Percentiles rank a stretch among this genome's conserved stretches.
Conservation (phyloP, 2,113 vertebrate species). For the Lonchura striata region DNA sequence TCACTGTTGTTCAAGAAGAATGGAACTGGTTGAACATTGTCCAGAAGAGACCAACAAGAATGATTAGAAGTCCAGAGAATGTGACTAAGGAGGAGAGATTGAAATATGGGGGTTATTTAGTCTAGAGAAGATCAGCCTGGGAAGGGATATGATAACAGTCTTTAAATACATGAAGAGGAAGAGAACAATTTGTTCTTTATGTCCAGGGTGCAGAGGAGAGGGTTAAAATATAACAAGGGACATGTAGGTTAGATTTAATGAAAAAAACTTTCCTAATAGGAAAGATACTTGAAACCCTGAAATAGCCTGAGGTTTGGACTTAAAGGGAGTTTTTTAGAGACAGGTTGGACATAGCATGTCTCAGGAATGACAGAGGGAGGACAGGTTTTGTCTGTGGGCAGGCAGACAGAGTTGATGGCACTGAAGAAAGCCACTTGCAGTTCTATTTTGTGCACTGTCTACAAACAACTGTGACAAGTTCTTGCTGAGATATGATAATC, state of each 20-base stretch:
- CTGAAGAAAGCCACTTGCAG: neutral
- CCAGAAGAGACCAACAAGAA: neutral
- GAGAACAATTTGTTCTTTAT: neutral
- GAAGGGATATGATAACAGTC: neutral
- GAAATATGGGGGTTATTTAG: constrained; percentile 22
- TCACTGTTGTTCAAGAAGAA: neutral
- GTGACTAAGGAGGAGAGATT: constrained; percentile 25
- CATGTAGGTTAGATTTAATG: neutral
- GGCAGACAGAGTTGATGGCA: neutral
- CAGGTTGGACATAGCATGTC: neutral
- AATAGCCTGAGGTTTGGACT: neutral
- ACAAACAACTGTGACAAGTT: neutral
- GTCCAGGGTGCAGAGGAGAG: neutral
- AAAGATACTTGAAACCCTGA: neutral
- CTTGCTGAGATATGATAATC: neutral
- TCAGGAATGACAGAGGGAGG: neutral
- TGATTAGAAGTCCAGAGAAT: constrained; percentile 4
- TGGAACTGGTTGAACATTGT: neutral
- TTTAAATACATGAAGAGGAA: neutral
- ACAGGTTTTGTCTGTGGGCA: constrained; percentile 15
- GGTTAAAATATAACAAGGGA: neutral
- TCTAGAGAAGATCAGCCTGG: constrained; percentile 16
- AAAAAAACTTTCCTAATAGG: neutral
- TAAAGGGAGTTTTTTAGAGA: neutral
- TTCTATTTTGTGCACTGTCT: neutral